Conservation (phyloP, 2,113 vertebrate genomes). For the Elachura formosa region DNA sequence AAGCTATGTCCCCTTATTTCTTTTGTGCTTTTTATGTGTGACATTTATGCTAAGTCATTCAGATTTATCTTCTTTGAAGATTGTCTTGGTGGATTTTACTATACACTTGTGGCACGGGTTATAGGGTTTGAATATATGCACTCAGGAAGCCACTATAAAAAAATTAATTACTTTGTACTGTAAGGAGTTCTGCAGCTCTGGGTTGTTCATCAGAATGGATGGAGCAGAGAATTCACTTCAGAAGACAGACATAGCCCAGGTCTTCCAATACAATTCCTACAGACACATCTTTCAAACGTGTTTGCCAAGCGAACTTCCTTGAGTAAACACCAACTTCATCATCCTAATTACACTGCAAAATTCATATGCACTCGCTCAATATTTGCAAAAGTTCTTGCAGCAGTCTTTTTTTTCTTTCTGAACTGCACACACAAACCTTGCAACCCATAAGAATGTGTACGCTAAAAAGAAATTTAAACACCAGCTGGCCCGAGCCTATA, state of each 20-base stretch:
- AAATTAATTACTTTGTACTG: not conserved
- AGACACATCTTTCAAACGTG: not conserved
- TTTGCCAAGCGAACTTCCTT: constrained; percentile 7
- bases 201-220: not conserved
- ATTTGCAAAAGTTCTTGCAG: not conserved
- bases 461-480: constrained; percentile 18
- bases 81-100: not conserved
- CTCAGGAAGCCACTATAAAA: not conserved
- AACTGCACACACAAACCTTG: not conserved
- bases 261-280: not conserved
- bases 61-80: not conserved
- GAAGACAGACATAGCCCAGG: not conserved
- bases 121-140: not conserved
- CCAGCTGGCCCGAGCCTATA: not conserved
- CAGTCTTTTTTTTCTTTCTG: not conserved
- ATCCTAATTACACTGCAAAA: constrained; percentile 24
- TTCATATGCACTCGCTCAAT: constrained; percentile 35
- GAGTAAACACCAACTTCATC: constrained; percentile 45
- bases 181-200: not conserved
- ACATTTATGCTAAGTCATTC: not conserved
- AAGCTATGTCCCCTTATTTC: not conserved
- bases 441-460: not conserved
- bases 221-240: not conserved
- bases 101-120: not conserved
- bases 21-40: not conserved